Conservation (phyloP, 2,797 vertebrate genomes). For the Sebastes dallii region DNA sequence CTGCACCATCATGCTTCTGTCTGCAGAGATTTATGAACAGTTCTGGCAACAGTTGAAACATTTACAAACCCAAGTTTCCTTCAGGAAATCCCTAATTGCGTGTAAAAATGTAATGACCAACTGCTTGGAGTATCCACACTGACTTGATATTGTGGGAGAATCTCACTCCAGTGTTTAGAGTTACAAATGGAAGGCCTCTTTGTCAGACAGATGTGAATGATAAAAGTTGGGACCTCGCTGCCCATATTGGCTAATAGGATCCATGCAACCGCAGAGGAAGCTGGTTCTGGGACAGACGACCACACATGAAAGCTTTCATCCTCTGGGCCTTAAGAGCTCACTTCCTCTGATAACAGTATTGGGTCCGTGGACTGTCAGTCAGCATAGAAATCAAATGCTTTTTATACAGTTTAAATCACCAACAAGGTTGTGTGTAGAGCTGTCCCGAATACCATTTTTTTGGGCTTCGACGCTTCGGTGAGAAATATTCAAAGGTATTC, state of each 20-base stretch:
- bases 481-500: too few relatives aligned
- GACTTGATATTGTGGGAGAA: conserved; percentile 21
- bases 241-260: conserved; percentile 61
- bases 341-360: conserved; percentile 63
- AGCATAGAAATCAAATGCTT: conserved; percentile 7
- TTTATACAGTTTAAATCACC: not conserved
- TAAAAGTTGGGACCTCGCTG: conserved; percentile 54
- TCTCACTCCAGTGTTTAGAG: conserved; percentile 36
- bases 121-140: not conserved
- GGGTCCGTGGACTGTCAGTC: conserved; percentile 3
- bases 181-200: conserved; percentile 37
- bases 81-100: conserved; percentile 19
- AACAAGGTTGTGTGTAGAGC: not conserved
- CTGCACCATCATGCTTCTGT: not conserved
- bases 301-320: conserved; percentile 60
- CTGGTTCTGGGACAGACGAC: conserved; percentile 37
- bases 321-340: conserved; percentile 47
- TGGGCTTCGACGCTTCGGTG: too few relatives aligned
- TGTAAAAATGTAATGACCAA: conserved; percentile 3
- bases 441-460: too few relatives aligned
- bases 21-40: not conserved
- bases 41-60: not conserved
- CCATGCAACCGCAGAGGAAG: conserved; percentile 71
- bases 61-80: conserved; percentile 13
- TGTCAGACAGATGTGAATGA: conserved; percentile 64